phyloP scores from a whole-genome alignment of 2,888 invertebrate species.

The Hydraecia micacea region DNA sequence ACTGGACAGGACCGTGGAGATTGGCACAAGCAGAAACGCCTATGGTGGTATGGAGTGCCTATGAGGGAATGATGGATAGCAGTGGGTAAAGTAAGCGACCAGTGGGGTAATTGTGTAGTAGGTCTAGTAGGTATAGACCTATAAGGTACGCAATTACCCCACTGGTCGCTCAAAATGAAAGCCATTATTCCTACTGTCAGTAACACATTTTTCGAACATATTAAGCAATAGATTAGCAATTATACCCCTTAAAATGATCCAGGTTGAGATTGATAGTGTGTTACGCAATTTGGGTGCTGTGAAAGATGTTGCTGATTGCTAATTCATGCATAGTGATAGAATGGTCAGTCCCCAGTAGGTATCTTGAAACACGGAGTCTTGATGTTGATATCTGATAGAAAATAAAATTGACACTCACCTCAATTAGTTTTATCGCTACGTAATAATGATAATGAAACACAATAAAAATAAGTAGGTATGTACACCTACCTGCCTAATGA shows the following conservation, averaged over 20 bases:
- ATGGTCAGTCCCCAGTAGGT: background rate
- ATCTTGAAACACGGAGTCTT: no score
- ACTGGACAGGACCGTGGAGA: background rate
- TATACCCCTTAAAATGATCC: no score
- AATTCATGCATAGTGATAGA: background rate
- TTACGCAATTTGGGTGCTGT: no score
- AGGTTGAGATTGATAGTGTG: no score
- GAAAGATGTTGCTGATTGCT: background rate
- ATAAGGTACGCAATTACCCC: no score
- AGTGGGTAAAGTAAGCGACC: background rate
- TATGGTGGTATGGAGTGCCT: background rate
- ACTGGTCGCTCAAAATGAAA: no score
- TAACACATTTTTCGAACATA: no score
- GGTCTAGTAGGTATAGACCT: no score
- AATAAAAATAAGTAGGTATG: slow-evolving; percentile 15
- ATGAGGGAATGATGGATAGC: background rate
- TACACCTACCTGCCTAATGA: slow-evolving; percentile 1
- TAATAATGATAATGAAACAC: slow-evolving; percentile 24
- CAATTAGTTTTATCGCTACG: slow-evolving; percentile 34
- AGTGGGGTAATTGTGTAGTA: no score
- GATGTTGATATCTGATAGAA: background rate
- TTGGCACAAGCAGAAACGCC: background rate
- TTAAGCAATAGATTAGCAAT: no score
- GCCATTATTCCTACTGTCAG: no score
- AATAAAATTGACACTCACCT: slow-evolving; percentile 13